Percentiles rank a stretch among this genome's conserved stretches.
These are phyloP conservation scores for Bellardia pandia DNA, from an alignment of 2,888 invertebrate species.

Conservation along the genomic window DNA sequence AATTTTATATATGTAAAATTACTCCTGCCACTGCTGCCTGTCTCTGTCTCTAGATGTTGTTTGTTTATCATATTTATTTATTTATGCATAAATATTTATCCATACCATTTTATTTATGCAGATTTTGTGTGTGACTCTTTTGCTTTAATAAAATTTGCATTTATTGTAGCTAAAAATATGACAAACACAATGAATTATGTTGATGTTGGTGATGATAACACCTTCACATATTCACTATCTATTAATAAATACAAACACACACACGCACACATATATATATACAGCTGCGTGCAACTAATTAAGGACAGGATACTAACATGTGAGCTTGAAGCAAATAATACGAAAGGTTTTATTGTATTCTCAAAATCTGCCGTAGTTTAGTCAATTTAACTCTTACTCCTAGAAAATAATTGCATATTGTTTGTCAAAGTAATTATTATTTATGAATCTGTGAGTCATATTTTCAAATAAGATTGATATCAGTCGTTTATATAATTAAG, in stretches of 20 bases:
- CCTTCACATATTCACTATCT: slow-evolving; percentile 6
- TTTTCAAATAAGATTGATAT: too few species aligned
- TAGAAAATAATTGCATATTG: too few species aligned
- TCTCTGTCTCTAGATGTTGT: neutral
- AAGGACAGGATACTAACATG: too few species aligned
- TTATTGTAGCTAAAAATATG: slow-evolving; percentile 49
- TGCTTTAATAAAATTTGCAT: slow-evolving; percentile 64
- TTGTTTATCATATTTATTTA: slow-evolving; percentile 36
- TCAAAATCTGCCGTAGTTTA: too few species aligned
- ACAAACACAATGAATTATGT: slow-evolving; percentile 24
- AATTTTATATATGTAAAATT: neutral
- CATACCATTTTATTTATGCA: slow-evolving; percentile 56
- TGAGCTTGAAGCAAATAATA: too few species aligned
- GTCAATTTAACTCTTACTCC: too few species aligned
- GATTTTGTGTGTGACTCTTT: slow-evolving; percentile 62
- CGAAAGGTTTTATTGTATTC: too few species aligned
- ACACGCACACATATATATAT: neutral
- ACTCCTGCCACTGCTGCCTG: neutral
- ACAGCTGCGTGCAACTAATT: too few species aligned
- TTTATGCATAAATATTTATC: slow-evolving; percentile 42
- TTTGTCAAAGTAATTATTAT: too few species aligned
- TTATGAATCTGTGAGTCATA: too few species aligned
- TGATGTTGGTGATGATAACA: slow-evolving; percentile 28
- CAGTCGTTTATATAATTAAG: too few species aligned
- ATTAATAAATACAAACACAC: neutral